Evolutionary conservation across 1,140 invertebrate genomes (phyloP).

Genomic region (Brachystomella parvula): DNA sequence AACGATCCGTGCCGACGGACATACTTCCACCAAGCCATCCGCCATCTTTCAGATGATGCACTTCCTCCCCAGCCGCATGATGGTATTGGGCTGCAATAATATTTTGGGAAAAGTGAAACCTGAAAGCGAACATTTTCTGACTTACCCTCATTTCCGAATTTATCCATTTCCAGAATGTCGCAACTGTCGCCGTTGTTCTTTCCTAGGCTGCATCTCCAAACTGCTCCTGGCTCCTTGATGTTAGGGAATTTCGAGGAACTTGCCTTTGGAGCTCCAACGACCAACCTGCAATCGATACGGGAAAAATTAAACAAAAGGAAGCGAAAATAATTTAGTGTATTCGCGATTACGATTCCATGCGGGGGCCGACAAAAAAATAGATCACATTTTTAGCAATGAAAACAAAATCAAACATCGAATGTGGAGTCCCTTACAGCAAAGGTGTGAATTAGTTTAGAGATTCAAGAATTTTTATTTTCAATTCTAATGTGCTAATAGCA

Average conservation of each 20-base stretch:
- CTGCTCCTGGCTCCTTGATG: constrained; percentile 34
- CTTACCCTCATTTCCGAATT: constrained; percentile 2
- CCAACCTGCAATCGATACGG: constrained; percentile 18
- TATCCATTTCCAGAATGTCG: constrained; percentile 25
- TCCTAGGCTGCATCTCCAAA: constrained; percentile 34
- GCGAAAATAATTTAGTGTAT: no score
- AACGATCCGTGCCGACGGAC: constrained; percentile 12
- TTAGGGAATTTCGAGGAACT: constrained; percentile 29
- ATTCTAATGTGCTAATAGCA: no score
- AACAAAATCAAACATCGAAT: not conserved
- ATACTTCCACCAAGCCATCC: constrained; percentile 34
- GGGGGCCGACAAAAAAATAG: no score
- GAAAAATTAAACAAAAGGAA: no score
- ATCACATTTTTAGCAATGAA: not conserved
- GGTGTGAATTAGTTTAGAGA: no score
- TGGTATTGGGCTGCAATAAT: not conserved
- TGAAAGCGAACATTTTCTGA: not conserved
- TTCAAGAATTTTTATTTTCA: no score
- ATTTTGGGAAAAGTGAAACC: not conserved
- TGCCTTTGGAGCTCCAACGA: constrained; percentile 38
- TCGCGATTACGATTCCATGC: no score
- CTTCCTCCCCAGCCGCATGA: not conserved
- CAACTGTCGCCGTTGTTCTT: constrained; percentile 20
- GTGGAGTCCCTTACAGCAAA: not conserved
- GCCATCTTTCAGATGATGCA: constrained; percentile 25